Conservation (phyloP, 1,140 invertebrate genomes). For the Dryas iulia region DNA sequence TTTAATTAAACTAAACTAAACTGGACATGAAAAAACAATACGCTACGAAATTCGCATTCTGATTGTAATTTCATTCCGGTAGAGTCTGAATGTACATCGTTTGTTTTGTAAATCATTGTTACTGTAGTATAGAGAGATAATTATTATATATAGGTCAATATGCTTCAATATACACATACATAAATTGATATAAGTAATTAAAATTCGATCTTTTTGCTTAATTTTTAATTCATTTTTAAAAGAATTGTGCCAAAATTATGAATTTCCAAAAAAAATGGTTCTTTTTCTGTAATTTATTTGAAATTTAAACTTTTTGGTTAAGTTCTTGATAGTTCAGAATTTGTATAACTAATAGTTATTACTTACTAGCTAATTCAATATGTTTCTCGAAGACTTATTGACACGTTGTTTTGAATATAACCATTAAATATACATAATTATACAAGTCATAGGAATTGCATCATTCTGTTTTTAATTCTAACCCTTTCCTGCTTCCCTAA, state of each 20-base stretch:
- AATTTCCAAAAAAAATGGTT: background rate
- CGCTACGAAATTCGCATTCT: background rate
- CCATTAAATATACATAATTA: conserved; percentile 59
- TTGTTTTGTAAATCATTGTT: conserved; percentile 48
- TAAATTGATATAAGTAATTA: conserved; percentile 29
- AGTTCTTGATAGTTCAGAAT: too few relatives aligned
- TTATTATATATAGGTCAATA: background rate
- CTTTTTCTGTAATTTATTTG: background rate
- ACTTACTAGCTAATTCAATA: conserved; percentile 31
- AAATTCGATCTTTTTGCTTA: conserved; percentile 1
- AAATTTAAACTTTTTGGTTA: background rate
- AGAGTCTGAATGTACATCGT: background rate
- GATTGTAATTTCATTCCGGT: background rate
- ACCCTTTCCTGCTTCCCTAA: background rate
- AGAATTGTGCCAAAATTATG: conserved; percentile 24
- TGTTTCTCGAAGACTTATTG: conserved; percentile 53
- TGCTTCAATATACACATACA: conserved; percentile 1
- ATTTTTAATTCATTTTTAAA: background rate
- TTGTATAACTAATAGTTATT: background rate
- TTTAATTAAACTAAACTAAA: conserved; percentile 18
- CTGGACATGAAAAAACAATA: background rate
- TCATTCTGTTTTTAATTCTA: conserved; percentile 53
- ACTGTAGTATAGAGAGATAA: conserved; percentile 31
- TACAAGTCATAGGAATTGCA: conserved; percentile 67
- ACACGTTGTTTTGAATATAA: conserved; percentile 62